Evolutionary conservation across 2,888 invertebrate species (phyloP), one percentile per base, ranked within the genome.

Genomic region (Drosophila mayaguana): DNA sequence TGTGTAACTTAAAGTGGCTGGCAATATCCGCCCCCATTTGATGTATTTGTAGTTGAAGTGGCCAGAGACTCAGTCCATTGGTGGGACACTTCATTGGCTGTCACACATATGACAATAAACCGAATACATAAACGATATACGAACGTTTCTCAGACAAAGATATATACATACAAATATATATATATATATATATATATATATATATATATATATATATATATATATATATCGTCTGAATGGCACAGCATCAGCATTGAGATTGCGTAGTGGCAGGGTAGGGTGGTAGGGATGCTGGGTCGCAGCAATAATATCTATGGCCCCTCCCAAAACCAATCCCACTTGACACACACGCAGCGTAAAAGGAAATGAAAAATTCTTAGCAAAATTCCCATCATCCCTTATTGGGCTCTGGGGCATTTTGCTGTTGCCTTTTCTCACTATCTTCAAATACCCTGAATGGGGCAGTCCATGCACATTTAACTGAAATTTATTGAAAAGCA

Each of bases 331-430:
- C 25, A 36, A 40, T 22, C 69, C 64, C 66, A 63, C 72, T 78
- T 68, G 59, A 65, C 68, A 57, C 55, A 75, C 63, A 68, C 70
- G 56, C 43, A 57, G 73, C 59, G 83, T 74, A 77, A 77, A 83
- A 86, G 86, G 86, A 86, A 86, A 86, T 86, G 86, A 86, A 86
- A 86, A 86, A 86, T 88, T 86, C 86, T 84, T 88, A 82, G 79
- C 75, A 64, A 86, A 88, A 86, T 86, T 88, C 86, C 87, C 84
- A 86, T 86, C 86, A 86, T 86, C 88, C 89, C 89, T 86, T 87
- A 86, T 88, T 79, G 87, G 75, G 82, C 86, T 86, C 86, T 72
- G 57, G 86, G 86, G 86, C 79, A 88, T 86, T 74, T 78, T 50
- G 61, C 66, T 62, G 28, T 57, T 60, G 18, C 40, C 28, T 32